Conservation (phyloP, 2,113 vertebrate species). For the Perccottus glenii region DNA sequence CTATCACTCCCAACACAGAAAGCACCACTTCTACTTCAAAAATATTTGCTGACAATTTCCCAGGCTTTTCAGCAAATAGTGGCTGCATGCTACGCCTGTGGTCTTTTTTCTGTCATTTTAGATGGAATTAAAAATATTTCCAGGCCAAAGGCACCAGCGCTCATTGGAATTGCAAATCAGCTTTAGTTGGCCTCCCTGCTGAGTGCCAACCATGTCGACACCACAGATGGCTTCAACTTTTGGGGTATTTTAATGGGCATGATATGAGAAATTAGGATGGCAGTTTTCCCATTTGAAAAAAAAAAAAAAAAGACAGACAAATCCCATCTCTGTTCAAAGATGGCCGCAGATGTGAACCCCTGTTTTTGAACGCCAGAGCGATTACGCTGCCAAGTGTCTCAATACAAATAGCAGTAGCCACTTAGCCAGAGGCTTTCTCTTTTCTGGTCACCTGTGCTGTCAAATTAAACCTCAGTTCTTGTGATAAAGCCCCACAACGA, state of each 20-base stretch:
- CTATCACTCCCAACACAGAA: neutral
- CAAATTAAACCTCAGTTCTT: conserved; percentile 26
- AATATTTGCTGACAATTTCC: neutral
- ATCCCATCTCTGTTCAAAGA: conserved; percentile 52
- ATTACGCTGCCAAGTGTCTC: conserved; percentile 47
- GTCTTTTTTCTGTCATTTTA: conserved; percentile 15
- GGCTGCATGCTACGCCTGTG: neutral
- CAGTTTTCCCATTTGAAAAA: conserved; percentile 57
- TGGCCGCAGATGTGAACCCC: conserved; percentile 49
- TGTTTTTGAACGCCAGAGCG: conserved; percentile 47
- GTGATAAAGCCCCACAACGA: neutral
- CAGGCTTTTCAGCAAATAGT: conserved; percentile 1
- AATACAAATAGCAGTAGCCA: conserved; percentile 24
- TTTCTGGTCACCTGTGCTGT: conserved; percentile 33
- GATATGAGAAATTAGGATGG: conserved; percentile 59
- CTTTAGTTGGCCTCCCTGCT: conserved; percentile 43
- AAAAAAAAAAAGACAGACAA: conserved; percentile 33
- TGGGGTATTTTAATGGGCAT: conserved; percentile 63
- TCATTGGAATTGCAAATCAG: conserved; percentile 61
- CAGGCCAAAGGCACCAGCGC: conserved; percentile 33
- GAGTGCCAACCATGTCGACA: conserved; percentile 56
- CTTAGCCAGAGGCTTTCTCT: conserved; percentile 24
- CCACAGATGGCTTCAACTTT: conserved; percentile 72
- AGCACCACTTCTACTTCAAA: neutral
- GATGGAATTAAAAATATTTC: conserved; percentile 33